Evolutionary conservation across 2,113 vertebrate species (phyloP).

Genomic region (Lethenteron reissneri): DNA sequence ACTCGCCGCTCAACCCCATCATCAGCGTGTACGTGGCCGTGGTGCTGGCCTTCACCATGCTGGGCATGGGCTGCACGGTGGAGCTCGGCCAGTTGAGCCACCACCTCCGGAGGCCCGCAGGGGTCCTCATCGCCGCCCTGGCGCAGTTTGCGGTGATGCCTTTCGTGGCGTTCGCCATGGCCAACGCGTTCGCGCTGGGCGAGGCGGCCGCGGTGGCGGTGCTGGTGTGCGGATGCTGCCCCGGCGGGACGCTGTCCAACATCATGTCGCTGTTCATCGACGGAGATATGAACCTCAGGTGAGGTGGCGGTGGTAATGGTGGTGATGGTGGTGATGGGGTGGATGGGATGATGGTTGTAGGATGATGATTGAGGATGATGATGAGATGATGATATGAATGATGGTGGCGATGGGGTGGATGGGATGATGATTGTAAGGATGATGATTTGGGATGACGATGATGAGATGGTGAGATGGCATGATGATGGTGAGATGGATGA

Average conservation of each 20-base stretch:
- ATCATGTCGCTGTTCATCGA: slow-evolving; percentile 73
- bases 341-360: too few species aligned
- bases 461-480: too few species aligned
- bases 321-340: too few species aligned
- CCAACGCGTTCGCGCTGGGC: slow-evolving; percentile 51
- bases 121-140: slow-evolving; percentile 55
- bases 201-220: slow-evolving; percentile 79
- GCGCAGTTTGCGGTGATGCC: slow-evolving; percentile 86
- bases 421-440: too few species aligned
- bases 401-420: too few species aligned
- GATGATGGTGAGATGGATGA: too few species aligned
- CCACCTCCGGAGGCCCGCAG: slow-evolving; percentile 53
- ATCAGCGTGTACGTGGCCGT: slow-evolving; percentile 69
- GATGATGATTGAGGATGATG: too few species aligned
- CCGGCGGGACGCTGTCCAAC: slow-evolving; percentile 78
- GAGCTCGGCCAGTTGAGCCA: slow-evolving; percentile 47
- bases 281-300: slow-evolving; percentile 97
- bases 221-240: slow-evolving; percentile 81
- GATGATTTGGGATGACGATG: too few species aligned
- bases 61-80: slow-evolving; percentile 84
- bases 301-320: slow-evolving; percentile 7
- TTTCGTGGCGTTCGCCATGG: slow-evolving; percentile 61
- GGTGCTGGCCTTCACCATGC: slow-evolving; percentile 68
- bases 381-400: too few species aligned
- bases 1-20: slow-evolving; percentile 50